Base-by-base conservation (phyloP, 2,113 vertebrate genomes). In the Fulica atra region DNA sequence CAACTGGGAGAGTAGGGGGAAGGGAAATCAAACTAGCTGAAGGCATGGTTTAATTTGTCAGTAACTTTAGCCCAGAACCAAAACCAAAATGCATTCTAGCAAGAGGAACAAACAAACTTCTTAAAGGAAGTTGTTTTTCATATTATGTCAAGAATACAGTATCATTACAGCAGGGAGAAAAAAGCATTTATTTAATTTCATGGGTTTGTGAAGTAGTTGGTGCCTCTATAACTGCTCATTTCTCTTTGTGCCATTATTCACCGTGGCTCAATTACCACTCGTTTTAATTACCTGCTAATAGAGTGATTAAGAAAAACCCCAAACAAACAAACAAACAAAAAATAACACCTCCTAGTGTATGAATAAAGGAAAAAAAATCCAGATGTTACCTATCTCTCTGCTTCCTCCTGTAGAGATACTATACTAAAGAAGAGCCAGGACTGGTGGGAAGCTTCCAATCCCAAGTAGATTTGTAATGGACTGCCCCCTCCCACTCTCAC, bases 331-430 rank as follows among this genome's bases (percentile, higher is more conserved):
- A 24, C 50, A 25, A 51, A 46, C 40, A 40, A 46, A 46, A 48
- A 48, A 23, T 23, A 48, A 23, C 21, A 82, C 16, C 84, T 81
- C 81, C 78, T 81, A 77, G 61, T 10, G 7, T 35, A n/a, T 13
- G 57, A 94, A 89, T 44, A 92, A 91, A 59, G 76, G 61, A 65
- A 95, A 93, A 76, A 93, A 66, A 79, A 93, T 96, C 96, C 94
- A 91, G 83, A 60, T 42, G 46, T 78, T 93, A 80, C 29, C 59
- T 70, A 12, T 29, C 17, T 7, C 26, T 80, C n/a, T 65, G 23
- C 54, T 31, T 18, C 28, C 7, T 71, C 13, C 63, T 73, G 25
- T n/a, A 95, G 40, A 93, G 82, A 31, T 25, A 23, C 4, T 42
- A 33, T 35, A 8, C 17, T 48, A 60, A 82, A 88, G 35, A 90